These are phyloP conservation scores for Sesia apiformis DNA, from an alignment of 2,888 invertebrate genomes.

Conservation along the genomic window DNA sequence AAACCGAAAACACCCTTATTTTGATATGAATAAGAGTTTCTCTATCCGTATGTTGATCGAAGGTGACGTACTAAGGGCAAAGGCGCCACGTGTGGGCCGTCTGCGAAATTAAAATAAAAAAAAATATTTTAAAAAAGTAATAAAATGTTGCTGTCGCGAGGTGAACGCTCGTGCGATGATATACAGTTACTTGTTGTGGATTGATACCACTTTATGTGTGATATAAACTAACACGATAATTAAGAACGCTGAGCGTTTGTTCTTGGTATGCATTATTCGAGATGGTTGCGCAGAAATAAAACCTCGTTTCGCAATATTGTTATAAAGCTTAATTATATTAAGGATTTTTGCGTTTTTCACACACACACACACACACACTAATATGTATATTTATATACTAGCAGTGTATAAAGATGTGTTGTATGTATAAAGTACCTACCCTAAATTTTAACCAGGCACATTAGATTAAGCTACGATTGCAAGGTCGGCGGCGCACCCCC, in stretches of 20 bases:
- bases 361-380: no score
- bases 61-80: not conserved
- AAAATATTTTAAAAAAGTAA: not conserved
- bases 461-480: no score
- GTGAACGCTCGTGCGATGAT: not conserved
- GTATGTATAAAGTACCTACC: no score
- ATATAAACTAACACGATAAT: not conserved
- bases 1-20: not conserved
- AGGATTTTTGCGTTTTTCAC: no score
- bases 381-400: no score
- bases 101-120: not conserved
- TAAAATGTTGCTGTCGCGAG: not conserved
- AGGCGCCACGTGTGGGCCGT: not conserved
- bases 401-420: no score
- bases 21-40: not conserved
- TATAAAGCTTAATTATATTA: no score
- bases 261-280: no score
- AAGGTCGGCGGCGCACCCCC: no score
- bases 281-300: no score
- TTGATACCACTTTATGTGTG: not conserved
- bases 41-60: not conserved
- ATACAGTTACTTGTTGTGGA: not conserved
- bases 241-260: not conserved
- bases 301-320: no score
- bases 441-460: no score